Conservation (phyloP, 2,888 invertebrate genomes). For the Andricus curvator region DNA sequence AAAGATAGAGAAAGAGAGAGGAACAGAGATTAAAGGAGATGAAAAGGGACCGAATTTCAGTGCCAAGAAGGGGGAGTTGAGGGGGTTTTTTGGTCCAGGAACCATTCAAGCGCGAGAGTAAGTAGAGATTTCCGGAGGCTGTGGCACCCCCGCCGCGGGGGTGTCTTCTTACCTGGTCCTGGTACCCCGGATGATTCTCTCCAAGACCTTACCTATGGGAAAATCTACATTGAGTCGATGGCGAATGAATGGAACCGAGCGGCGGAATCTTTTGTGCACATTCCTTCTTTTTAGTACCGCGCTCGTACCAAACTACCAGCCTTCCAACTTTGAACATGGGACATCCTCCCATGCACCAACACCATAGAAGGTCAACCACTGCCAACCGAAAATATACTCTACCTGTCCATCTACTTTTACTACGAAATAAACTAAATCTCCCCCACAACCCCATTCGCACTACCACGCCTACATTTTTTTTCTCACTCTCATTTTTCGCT, state of each 20-base stretch:
- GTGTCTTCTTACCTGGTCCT: constrained; percentile 72
- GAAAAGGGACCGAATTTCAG: constrained; percentile 29
- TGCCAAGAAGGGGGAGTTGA: constrained; percentile 43
- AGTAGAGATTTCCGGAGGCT: constrained; percentile 77
- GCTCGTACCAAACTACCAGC: constrained; percentile 17
- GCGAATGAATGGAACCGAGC: constrained; percentile 71
- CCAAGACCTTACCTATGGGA: constrained; percentile 66
- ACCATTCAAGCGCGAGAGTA: constrained; percentile 74
- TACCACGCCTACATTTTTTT: constrained; percentile 22
- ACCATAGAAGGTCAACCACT: constrained; percentile 38
- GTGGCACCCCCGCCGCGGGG: constrained; percentile 67
- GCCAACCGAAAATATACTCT: constrained; percentile 20
- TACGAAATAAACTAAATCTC: constrained; percentile 28
- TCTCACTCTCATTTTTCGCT: neutral
- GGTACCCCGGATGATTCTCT: constrained; percentile 56
- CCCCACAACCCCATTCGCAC: neutral
- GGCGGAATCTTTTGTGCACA: constrained; percentile 75
- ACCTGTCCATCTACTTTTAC: constrained; percentile 34
- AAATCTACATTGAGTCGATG: constrained; percentile 71
- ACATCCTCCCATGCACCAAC: constrained; percentile 40
- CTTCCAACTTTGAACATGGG: constrained; percentile 24
- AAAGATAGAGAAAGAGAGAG: constrained; percentile 42
- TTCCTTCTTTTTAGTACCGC: constrained; percentile 62
- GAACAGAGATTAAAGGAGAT: constrained; percentile 22
- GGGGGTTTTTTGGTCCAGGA: constrained; percentile 53